Evolutionary conservation across 2,113 vertebrate genomes (phyloP).

Genomic region (Corythaeola cristata): DNA sequence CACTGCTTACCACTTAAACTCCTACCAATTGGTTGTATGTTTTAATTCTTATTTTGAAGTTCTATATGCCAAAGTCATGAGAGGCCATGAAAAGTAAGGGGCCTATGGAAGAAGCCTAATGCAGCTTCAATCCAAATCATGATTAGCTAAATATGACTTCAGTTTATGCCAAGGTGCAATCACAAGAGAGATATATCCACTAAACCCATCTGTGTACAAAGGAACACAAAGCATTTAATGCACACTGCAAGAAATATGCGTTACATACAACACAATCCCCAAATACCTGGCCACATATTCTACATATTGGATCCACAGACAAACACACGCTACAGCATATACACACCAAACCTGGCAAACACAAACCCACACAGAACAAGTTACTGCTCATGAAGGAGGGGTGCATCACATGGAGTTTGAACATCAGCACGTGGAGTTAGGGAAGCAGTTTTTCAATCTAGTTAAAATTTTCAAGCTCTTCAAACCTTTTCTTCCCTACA

Average conservation of each 20-base stretch:
- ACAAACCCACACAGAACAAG: background rate
- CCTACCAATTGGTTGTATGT: background rate
- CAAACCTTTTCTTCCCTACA: background rate
- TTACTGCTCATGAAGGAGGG: background rate
- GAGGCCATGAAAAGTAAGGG: background rate
- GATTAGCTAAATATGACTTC: background rate
- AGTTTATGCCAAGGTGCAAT: background rate
- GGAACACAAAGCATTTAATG: background rate
- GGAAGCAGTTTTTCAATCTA: background rate
- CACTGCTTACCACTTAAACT: constrained; percentile 17
- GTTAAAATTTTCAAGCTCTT: background rate
- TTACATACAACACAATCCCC: background rate
- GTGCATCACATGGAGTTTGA: background rate
- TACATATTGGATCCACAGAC: background rate
- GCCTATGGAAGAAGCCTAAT: background rate
- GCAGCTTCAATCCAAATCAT: background rate
- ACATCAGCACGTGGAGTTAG: accelerated
- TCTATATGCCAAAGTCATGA: constrained; percentile 32
- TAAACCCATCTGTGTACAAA: background rate
- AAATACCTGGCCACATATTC: too few relatives aligned
- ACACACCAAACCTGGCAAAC: background rate
- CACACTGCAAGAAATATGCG: background rate
- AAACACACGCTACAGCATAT: background rate
- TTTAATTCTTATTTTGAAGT: background rate
- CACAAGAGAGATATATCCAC: too few relatives aligned